These are phyloP conservation scores for Istiophorus platypterus DNA, from an alignment of 2,113 vertebrate species.

Conservation along the genomic window DNA sequence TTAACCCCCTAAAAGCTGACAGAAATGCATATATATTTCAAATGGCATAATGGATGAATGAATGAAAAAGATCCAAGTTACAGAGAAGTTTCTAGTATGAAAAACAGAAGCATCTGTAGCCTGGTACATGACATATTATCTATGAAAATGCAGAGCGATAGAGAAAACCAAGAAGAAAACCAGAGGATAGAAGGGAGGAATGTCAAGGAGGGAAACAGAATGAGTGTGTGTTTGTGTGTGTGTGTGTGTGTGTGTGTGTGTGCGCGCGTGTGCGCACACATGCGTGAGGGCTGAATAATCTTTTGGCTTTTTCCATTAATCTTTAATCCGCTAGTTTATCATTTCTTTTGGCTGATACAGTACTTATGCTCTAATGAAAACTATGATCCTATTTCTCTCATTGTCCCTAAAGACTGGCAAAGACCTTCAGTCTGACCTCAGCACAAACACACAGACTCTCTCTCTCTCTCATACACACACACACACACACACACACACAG, in stretches of 20 bases:
- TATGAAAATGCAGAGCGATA: background rate
- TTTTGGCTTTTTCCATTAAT: constrained; percentile 18
- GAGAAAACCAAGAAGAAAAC: background rate
- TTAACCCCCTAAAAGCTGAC: too few species aligned
- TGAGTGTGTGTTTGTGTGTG: too few species aligned
- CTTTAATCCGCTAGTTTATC: constrained; percentile 58
- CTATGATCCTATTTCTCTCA: constrained; percentile 60
- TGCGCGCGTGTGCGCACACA: background rate
- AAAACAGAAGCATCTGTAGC: background rate
- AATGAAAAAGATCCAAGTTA: too few species aligned
- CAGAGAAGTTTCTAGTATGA: background rate
- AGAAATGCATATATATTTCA: too few species aligned
- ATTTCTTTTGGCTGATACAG: constrained; percentile 58
- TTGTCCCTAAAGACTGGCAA: constrained; percentile 32
- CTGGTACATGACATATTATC: background rate
- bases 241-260: background rate
- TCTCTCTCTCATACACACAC: background rate
- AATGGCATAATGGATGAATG: too few species aligned
- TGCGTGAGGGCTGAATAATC: constrained; percentile 18
- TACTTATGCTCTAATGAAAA: constrained; percentile 69
- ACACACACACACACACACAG: too few species aligned
- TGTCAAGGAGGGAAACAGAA: too few species aligned
- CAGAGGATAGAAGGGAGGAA: background rate
- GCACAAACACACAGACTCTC: constrained; percentile 10
- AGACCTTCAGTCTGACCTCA: constrained; percentile 64